Base-by-base conservation (phyloP, 2,113 vertebrate species). In the Nothoprocta perdicaria region DNA sequence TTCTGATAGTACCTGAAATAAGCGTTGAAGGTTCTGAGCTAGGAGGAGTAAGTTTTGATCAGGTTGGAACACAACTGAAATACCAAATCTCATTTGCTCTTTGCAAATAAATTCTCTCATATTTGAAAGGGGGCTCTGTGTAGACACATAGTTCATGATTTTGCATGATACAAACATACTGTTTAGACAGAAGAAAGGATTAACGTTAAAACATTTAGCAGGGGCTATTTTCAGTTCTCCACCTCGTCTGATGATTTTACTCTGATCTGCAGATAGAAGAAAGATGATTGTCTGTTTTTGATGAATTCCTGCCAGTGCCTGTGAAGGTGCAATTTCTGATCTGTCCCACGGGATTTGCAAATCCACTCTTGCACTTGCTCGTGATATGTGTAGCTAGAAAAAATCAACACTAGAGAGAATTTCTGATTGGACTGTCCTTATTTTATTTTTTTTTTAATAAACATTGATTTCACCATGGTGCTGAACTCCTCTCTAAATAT, bases 41-140 rank as follows among this genome's bases (percentile, higher is more conserved):
- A 69, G 69, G 80, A 91, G 53, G 40, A 86, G 14, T 80, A 26
- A 65, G 58, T 89, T 80, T 85, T 85, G 79, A 71, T 91, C 26
- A 4, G 0, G 2, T 29, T 89, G 69, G 80, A 96, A 65, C 92
- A 88, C 61, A 65, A 29, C 35, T 92, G 80, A 40, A 92, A 84
- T 88, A 82, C 93, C 61, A 83, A 75, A 45, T 85, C 79, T 92
- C 29, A 48, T 93, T 93, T 93, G 33, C 9, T 90, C 61, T 89
- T 92, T 73, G 75, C 78, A 72, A 94, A 73, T 93, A 86, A 90
- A 57, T 95, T 75, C 61, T 9, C 35, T 71, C 14, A 3, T 87
- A 77, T 78, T 57, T 63, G 75, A 78, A 76, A 85, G 67, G 63
- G 62, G 71, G 90, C 46, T 63, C 67, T 76, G 77, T 94, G 80